These are phyloP conservation scores for Suillia variegata DNA, from an alignment of 2,888 invertebrate genomes.

Conservation along the genomic window DNA sequence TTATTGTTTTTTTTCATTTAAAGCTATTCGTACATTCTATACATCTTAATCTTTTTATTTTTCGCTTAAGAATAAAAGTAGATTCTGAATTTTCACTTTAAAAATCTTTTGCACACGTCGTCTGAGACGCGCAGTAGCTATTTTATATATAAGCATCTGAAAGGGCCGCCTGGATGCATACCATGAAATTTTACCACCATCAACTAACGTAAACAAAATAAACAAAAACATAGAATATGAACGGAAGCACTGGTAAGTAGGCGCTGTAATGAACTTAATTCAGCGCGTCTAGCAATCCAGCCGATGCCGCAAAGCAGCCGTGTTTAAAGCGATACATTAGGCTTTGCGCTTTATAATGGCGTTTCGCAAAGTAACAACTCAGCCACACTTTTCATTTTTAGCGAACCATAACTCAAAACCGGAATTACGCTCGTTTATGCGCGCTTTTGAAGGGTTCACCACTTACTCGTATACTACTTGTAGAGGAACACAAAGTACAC, in stretches of 20 bases:
- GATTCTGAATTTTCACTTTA: no score
- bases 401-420: conserved; percentile 14
- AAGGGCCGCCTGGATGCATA: neutral
- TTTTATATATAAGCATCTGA: neutral
- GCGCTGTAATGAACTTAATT: neutral
- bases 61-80: no score
- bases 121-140: no score
- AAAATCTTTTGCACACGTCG: no score
- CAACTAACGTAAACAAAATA: neutral
- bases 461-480: no score
- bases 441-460: no score
- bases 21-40: no score
- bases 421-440: conserved; percentile 17
- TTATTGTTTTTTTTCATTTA: no score
- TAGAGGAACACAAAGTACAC: no score
- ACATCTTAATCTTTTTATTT: no score
- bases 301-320: neutral
- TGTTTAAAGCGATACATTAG: neutral
- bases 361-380: neutral
- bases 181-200: neutral
- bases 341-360: neutral
- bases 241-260: neutral
- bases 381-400: conserved; percentile 2
- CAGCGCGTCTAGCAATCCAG: neutral
- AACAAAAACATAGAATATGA: neutral